These are phyloP conservation scores for Synergus gifuensis DNA, from an alignment of 2,888 invertebrate genomes.

Conservation along the genomic window DNA sequence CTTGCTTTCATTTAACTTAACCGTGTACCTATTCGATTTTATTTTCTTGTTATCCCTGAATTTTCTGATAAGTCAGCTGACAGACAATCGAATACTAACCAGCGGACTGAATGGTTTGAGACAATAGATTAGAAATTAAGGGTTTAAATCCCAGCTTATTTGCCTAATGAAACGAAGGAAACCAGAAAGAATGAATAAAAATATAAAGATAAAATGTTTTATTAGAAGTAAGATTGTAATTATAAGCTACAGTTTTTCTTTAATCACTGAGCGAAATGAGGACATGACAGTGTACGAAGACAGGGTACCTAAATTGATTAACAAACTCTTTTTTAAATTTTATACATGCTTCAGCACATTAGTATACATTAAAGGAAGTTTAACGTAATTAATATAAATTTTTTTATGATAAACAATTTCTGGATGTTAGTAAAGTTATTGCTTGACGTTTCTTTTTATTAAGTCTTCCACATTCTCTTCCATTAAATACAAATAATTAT, in stretches of 20 bases:
- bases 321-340: neutral
- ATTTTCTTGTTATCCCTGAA: neutral
- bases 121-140: conserved; percentile 13
- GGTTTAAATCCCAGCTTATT: neutral
- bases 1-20: neutral
- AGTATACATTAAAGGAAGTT: too few relatives aligned
- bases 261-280: neutral
- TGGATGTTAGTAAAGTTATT: too few relatives aligned
- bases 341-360: neutral
- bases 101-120: conserved; percentile 25
- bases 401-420: too few relatives aligned
- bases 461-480: too few relatives aligned
- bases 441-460: too few relatives aligned
- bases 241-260: neutral
- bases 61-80: neutral
- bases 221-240: conserved; percentile 9
- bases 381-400: too few relatives aligned
- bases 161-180: conserved; percentile 9
- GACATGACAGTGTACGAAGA: conserved; percentile 4
- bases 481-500: too few relatives aligned
- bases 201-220: conserved; percentile 3
- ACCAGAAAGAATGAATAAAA: neutral
- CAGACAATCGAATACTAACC: conserved; percentile 21
- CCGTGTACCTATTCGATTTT: neutral
- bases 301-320: neutral